Base-by-base conservation (phyloP, 2,888 invertebrate genomes). In the Dendrolimus pini region DNA sequence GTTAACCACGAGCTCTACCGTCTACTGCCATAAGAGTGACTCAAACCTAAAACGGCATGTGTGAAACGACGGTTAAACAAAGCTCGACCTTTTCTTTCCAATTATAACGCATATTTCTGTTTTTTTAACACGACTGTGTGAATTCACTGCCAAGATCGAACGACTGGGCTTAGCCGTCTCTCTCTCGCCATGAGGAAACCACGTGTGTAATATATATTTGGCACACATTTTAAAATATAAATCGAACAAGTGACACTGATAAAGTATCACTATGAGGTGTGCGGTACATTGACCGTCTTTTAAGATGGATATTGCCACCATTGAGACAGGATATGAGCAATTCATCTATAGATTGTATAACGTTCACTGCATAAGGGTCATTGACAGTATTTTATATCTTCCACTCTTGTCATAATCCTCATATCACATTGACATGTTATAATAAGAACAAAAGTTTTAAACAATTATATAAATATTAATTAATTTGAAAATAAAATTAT, bases 61-160 rank as follows among this genome's bases (percentile, higher is more conserved):
- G 72, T 74, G 60, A 59, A 56, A 57, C 60, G 41, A 59, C 41
- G 9, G 62, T 57, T 61, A 56, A n/a, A 52, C 66, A 54, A 70
- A 53, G 62, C 47, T 60, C 65, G 57, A 68, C 70, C 68, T 69
- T 74, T 65, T 53, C 18, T 7, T 1, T 41, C 8, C 41, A 14
- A 10, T 12, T 65, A 61, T 58, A 67, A 61, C 66, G 67, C 55
- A 42, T 52, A 61, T 56, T 65, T 75, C 72, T 65, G 30, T 57
- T 54, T 52, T 18, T 18, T 62, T 13, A 9, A 13, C 55, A 54
- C 41, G 58, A 8, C 47, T 53, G 61, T 66, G 66, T 70, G 72
- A 81, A 81, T 85, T 86, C 84, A 84, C 77, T 85, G 85, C 85
- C 88, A 89, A 87, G 87, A 85, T 85, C 84, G 83, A 76, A 80